A percentile compares a stretch with the other conserved stretches of the same genome.
These are phyloP conservation scores for Theonella swinhoei DNA, from an alignment of 37 sponge, comb jelly and placozoan genomes.

Conservation along the genomic window DNA sequence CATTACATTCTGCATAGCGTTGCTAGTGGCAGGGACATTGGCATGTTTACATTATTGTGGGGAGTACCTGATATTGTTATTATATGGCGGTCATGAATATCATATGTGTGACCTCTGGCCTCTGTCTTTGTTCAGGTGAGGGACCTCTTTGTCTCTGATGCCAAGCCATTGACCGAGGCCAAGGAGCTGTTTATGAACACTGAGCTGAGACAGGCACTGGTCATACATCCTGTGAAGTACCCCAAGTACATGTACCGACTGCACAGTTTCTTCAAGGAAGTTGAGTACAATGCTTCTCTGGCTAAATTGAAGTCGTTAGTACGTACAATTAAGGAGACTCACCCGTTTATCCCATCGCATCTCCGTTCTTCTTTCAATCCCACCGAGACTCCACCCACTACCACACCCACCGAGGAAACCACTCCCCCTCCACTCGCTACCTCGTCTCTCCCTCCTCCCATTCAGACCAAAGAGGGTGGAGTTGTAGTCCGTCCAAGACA, in stretches of 20 bases:
- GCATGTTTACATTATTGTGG: too few species aligned
- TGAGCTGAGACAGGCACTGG: conserved; percentile 29
- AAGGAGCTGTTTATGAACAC: background rate
- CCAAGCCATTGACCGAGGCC: conserved; percentile 18
- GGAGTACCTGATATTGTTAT: too few species aligned
- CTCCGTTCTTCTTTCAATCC: conserved; percentile 26
- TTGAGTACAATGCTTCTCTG: conserved; percentile 45
- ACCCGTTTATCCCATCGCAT: conserved; percentile 62
- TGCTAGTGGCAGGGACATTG: too few species aligned
- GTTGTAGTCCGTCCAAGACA: conserved; percentile 24
- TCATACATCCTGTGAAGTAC: conserved; percentile 48
- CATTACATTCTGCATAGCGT: too few species aligned
- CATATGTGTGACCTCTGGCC: background rate
- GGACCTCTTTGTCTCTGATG: conserved; percentile 45
- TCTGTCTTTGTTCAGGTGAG: conserved; percentile 3
- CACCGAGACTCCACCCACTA: background rate
- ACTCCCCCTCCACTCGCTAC: background rate
- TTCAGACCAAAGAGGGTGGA: background rate
- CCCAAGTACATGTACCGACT: conserved; percentile 71
- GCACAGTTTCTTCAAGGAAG: conserved; percentile 52
- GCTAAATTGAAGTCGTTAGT: background rate
- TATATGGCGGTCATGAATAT: too few species aligned
- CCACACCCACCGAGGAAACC: background rate
- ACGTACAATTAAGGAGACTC: background rate
- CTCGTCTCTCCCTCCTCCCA: background rate